Evolutionary conservation across 2,888 invertebrate species (phyloP).

Genomic region (Epistrophe eligans): DNA sequence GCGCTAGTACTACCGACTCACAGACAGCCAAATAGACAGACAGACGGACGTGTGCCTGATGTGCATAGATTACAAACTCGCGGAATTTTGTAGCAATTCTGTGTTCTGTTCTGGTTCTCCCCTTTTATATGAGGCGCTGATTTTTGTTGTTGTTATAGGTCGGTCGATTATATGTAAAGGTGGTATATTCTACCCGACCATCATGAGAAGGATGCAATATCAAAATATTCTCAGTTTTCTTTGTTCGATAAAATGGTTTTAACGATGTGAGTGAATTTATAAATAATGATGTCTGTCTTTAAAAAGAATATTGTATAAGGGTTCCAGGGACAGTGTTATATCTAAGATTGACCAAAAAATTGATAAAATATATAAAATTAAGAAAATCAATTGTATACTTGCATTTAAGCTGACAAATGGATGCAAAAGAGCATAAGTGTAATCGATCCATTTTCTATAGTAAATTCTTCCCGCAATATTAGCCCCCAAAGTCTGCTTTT

Average conservation of each 20-base stretch:
- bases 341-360: too few species aligned
- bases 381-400: not conserved
- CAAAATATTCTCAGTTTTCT: not conserved
- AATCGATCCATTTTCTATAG: too few species aligned
- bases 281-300: not conserved
- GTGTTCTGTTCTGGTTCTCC: not conserved
- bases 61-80: slow-evolving; percentile 34
- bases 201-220: slow-evolving; percentile 52
- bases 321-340: too few species aligned
- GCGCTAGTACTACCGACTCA: not conserved
- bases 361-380: not conserved
- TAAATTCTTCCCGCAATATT: too few species aligned
- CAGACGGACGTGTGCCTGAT: slow-evolving; percentile 29
- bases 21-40: not conserved
- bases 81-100: slow-evolving; percentile 20
- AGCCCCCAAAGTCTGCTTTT: too few species aligned
- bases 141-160: not conserved
- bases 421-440: too few species aligned
- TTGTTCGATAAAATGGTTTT: not conserved
- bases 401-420: not conserved
- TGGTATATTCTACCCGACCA: slow-evolving; percentile 27
- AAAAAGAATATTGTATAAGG: not conserved
- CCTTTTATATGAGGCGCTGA: not conserved
- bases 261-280: not conserved
- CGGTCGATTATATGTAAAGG: not conserved